phyloP scores from a whole-genome alignment of 1,140 invertebrate species.

The Agrilus planipennis region DNA sequence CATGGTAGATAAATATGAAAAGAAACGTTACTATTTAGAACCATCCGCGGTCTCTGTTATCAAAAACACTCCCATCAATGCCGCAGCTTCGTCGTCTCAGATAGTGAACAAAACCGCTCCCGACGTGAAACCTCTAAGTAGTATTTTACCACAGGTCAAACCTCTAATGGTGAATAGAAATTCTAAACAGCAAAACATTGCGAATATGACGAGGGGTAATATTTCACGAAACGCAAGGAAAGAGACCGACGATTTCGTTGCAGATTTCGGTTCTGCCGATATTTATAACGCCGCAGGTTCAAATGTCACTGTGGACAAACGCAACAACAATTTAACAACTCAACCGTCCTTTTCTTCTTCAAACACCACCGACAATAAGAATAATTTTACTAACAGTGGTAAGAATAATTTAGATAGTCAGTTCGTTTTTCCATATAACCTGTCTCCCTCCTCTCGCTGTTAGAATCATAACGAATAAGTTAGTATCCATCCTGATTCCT shows the following conservation, averaged over 20 bases:
- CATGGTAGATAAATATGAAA: constrained; percentile 89
- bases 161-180: neutral
- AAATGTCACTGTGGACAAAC: constrained; percentile 10
- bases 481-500: too few species aligned
- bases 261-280: constrained; percentile 49
- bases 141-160: neutral
- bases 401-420: too few species aligned
- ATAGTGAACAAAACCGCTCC: neutral
- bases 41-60: neutral
- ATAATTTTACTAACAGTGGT: constrained; percentile 48
- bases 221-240: too few species aligned
- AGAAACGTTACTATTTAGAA: constrained; percentile 52
- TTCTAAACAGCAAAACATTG: constrained; percentile 4
- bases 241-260: constrained; percentile 41
- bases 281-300: constrained; percentile 35
- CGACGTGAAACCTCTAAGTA: neutral
- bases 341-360: constrained; percentile 48
- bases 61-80: neutral
- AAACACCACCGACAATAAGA: constrained; percentile 63
- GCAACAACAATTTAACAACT: constrained; percentile 9
- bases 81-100: neutral
- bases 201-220: too few species aligned
- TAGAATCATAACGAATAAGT: too few species aligned
- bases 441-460: too few species aligned
- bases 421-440: too few species aligned